Base-by-base conservation (phyloP, 2,888 invertebrate genomes). In the Pyrgus malvae region DNA sequence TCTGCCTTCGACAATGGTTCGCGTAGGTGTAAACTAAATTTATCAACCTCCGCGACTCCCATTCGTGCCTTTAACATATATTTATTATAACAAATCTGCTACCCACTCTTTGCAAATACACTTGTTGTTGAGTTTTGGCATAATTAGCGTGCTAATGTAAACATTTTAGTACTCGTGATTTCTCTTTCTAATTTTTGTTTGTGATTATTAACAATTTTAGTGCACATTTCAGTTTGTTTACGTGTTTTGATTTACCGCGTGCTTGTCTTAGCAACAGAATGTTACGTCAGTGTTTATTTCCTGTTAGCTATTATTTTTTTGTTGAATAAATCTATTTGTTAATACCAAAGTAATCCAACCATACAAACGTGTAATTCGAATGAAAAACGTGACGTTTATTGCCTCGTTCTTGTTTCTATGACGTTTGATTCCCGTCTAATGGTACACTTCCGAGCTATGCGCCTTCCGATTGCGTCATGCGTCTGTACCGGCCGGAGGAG, bases 11-110 rank as follows among this genome's bases (percentile, higher is more conserved):
- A 54, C 50, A 54, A 54, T 60, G 56, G 55, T 57, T 5, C 35
- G 55, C 55, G 62, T 64, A 59, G 62, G 61, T 60, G 62, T 58
- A 48, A 56, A 62, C 58, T 55, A 62, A 38, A 54, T 45, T 37
- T 45, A 44, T 29, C 53, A 38, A 38, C 53, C 46, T 49, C 17
- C 27, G 14, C 23, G 23, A 40, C 46, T 38, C 23, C 29, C 25
- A 31, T 45, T 23, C 31, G 9, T 14, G 14, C 21, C 38, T 42
- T 45, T 17, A 44, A 53, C 45, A 9, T 46, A 14, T 31, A 44
- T 53, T 45, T 38, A 31, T 31, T 46, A 17, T 40, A 40, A 46
- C 16, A 45, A 51, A 51, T 21, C 42, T 44, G 25, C 35, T 48
- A 11, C 48, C 37, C 19, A 51, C 44, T 19, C 16, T 21, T 9